A percentile compares a stretch with the other conserved stretches of the same genome.
Conservation (phyloP, 1,140 invertebrate genomes). For the Magallana angulata region DNA sequence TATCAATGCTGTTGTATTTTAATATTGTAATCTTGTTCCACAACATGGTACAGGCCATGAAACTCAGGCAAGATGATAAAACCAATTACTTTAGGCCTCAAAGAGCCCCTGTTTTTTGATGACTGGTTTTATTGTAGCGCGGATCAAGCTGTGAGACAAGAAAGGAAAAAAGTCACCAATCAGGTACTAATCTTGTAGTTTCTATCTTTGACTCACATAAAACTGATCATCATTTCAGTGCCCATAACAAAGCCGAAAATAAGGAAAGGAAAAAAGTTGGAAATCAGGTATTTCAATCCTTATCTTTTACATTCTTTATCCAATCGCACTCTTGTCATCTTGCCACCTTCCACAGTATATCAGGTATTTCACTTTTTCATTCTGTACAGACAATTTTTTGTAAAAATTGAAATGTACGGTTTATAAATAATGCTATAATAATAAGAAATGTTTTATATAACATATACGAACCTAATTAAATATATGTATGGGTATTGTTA, state of each 20-base stretch:
- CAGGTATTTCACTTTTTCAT: not conserved
- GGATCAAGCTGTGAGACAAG: not conserved
- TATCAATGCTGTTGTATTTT: too few species aligned
- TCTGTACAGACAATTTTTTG: too few species aligned
- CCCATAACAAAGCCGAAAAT: constrained; percentile 95
- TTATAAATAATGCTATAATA: too few species aligned
- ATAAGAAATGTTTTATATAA: too few species aligned
- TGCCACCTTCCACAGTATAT: not conserved
- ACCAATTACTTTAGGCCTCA: too few species aligned
- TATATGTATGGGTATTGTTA: too few species aligned
- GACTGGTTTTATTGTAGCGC: not conserved
- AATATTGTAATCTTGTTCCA: too few species aligned
- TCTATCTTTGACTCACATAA: not conserved
- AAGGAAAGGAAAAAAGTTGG: constrained; percentile 91
- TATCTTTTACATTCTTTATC: not conserved
- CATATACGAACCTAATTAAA: too few species aligned
- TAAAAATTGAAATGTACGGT: too few species aligned
- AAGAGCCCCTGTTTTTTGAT: not conserved
- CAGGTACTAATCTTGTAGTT: not conserved
- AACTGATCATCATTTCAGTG: constrained; percentile 83
- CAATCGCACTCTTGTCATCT: not conserved
- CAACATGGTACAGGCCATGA: too few species aligned
- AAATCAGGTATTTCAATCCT: constrained; percentile 86
- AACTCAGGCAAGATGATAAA: too few species aligned
- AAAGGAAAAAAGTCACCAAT: constrained; percentile 14